Evolutionary conservation across 2,113 vertebrate species (phyloP).

Genomic region (Notothenia rossii): DNA sequence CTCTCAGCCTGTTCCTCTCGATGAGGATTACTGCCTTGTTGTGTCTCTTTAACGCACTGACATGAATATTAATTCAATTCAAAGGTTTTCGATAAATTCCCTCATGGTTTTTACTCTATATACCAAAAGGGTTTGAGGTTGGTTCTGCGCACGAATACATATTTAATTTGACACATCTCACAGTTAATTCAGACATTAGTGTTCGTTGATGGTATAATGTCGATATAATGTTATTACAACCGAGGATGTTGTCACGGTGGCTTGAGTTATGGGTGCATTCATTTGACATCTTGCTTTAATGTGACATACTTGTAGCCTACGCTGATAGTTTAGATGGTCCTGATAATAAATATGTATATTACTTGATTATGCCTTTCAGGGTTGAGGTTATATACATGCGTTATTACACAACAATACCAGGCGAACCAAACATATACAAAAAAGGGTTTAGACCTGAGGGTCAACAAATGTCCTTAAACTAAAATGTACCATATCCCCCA

Average conservation of each 20-base stretch:
- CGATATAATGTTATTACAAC: not conserved
- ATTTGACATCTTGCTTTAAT: not conserved
- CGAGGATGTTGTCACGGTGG: slow-evolving; percentile 8
- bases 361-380: too few relatives aligned
- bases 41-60: slow-evolving; percentile 21
- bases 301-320: not conserved
- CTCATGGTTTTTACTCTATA: not conserved
- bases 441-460: too few relatives aligned
- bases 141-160: not conserved
- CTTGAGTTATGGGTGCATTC: not conserved
- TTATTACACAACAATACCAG: too few relatives aligned
- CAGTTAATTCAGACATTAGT: not conserved
- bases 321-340: too few relatives aligned
- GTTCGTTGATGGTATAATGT: not conserved
- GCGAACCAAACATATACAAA: too few relatives aligned
- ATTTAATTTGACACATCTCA: not conserved
- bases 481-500: not conserved
- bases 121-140: not conserved
- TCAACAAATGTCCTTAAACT: too few relatives aligned
- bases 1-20: slow-evolving; percentile 61
- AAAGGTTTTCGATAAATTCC: not conserved
- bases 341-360: too few relatives aligned
- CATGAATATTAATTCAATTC: slow-evolving; percentile 36
- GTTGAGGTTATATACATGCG: too few relatives aligned
- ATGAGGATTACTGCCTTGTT: slow-evolving; percentile 47